Evolutionary conservation across 2,888 invertebrate genomes (phyloP), one percentile per base, ranked within the genome.

Genomic region (Nomada ferruginata): DNA sequence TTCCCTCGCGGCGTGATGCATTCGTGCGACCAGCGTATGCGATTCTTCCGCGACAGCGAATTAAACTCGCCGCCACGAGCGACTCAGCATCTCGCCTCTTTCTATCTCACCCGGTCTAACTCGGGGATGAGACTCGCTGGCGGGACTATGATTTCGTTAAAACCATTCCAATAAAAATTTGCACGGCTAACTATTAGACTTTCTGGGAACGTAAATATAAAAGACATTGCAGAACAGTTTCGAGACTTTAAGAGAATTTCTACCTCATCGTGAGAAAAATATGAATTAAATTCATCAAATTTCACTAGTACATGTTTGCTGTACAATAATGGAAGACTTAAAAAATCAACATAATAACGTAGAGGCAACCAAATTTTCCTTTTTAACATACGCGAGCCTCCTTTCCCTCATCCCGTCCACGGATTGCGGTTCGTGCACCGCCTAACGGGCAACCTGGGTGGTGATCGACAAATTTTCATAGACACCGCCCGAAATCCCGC

Each of bases 401-500:
- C 18, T 29, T 29, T 26, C 57, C 26, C 26, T 57, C 10, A 26
- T 23, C 53, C 11, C 26, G 4, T 26, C 5, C 29, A 18, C 15
- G 66, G 59, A 70, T 70, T 60, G 59, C 59, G 29, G 29, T 59
- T n/a, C 9, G 29, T 23, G 2, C 7, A 2, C 26, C 13, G 18
- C 1, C 18, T 10, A 7, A 15, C n/a, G 42, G 9, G 36, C 70
- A 20, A 47, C 60, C 42, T 68, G 79, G 70, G 60, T 65, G 80
- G 79, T 68, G 44, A 82, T 81, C 82, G 61, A 83, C 73, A 81
- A 81, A 81, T 71, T 82, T 73, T 76, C 76, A 77, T 76, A 74
- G 75, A 63, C 55, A 52, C 57, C 53, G 61, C 26, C 71, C 82
- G 82, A 77, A 82, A 82, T 75, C 64, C 74, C 74, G 66, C 70